Percentiles rank a stretch among this genome's conserved stretches.
phyloP scores from a whole-genome alignment of 2,113 vertebrate species.

The Peromyscus polionotus region DNA sequence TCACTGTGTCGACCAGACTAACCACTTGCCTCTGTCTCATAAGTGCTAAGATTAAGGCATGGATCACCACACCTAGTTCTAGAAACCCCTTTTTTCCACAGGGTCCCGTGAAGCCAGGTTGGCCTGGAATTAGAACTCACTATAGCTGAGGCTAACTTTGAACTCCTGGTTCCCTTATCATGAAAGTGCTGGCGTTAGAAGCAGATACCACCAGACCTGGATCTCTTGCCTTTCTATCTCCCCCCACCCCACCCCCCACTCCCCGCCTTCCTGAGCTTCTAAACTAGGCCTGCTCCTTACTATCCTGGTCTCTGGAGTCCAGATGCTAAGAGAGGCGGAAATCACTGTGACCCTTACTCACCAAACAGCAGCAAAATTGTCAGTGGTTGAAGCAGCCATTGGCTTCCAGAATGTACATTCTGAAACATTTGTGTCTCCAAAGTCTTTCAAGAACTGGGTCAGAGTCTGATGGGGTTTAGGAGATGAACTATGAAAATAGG shows the following conservation, averaged over 20 bases:
- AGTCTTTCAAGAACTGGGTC: neutral
- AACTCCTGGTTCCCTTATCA: neutral
- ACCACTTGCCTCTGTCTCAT: neutral
- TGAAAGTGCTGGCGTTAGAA: neutral
- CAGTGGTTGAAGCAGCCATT: conserved; percentile 40
- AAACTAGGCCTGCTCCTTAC: neutral
- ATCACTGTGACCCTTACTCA: neutral
- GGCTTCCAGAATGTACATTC: neutral
- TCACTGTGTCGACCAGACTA: neutral
- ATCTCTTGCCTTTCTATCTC: neutral
- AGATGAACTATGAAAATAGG: conserved; percentile 47
- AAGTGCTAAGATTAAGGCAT: neutral
- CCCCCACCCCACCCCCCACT: no score
- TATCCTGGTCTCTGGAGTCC: neutral
- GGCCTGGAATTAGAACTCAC: neutral
- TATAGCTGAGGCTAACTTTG: neutral
- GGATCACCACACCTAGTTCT: neutral
- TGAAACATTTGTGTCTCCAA: neutral
- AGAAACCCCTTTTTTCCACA: neutral
- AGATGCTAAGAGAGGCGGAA: neutral
- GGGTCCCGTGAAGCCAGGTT: neutral
- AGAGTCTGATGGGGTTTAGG: neutral
- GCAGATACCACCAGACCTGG: neutral
- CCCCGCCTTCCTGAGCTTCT: neutral
- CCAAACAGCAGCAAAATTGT: conserved; percentile 51